A percentile compares a stretch with the other conserved stretches of the same genome.
Conservation (phyloP, 2,113 vertebrate species). For the Myotis lucifugus region DNA sequence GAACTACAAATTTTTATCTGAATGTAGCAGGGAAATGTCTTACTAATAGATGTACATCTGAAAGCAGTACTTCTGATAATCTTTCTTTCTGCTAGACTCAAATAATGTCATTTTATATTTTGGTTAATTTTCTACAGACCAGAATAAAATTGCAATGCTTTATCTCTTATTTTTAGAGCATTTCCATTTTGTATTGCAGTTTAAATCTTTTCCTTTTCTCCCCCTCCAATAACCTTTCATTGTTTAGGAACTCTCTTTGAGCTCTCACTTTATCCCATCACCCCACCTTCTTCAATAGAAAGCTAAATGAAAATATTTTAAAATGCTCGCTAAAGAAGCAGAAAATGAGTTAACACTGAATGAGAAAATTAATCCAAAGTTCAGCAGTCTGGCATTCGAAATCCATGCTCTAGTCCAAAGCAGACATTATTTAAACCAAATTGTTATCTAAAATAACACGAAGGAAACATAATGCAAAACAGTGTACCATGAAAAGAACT, state of each 20-base stretch:
- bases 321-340: slow-evolving; percentile 69
- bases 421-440: slow-evolving; percentile 77
- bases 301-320: slow-evolving; percentile 75
- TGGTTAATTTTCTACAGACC: slow-evolving; percentile 64
- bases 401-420: slow-evolving; percentile 61
- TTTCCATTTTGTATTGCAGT: slow-evolving; percentile 60
- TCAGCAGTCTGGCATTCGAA: slow-evolving; percentile 61
- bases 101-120: slow-evolving; percentile 75
- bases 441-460: slow-evolving; percentile 80
- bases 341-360: slow-evolving; percentile 72
- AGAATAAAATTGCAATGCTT: slow-evolving; percentile 75
- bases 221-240: slow-evolving; percentile 22
- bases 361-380: slow-evolving; percentile 69
- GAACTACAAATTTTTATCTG: slow-evolving; percentile 66
- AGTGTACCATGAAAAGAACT: slow-evolving; percentile 65
- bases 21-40: slow-evolving; percentile 71
- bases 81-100: slow-evolving; percentile 64
- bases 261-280: not conserved
- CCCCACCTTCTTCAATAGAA: slow-evolving; percentile 54
- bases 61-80: slow-evolving; percentile 57
- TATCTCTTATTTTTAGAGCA: slow-evolving; percentile 74
- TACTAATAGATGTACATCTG: slow-evolving; percentile 75
- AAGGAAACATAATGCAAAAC: slow-evolving; percentile 69
- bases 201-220: slow-evolving; percentile 56
- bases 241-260: slow-evolving; percentile 56